Evolutionary conservation across 2,113 vertebrate genomes (phyloP).

Genomic region (Potamarius usumacintae): DNA sequence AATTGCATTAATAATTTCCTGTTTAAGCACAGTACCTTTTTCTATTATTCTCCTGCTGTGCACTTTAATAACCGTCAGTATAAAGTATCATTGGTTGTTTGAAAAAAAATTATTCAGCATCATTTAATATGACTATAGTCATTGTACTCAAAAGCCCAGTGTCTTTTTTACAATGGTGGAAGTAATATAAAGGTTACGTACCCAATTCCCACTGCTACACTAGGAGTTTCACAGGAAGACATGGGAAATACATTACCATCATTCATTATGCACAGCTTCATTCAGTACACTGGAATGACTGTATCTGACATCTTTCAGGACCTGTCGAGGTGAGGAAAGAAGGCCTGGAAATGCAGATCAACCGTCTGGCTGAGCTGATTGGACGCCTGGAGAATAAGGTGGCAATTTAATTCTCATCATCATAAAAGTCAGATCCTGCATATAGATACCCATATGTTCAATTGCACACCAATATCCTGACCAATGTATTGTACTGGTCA

Average conservation of each 20-base stretch:
- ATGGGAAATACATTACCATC: neutral
- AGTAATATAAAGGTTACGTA: constrained; percentile 15
- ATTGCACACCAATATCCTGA: neutral
- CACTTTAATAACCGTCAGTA: neutral
- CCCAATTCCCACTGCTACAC: neutral
- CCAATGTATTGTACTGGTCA: neutral
- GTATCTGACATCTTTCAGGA: constrained; percentile 61
- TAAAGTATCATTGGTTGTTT: neutral
- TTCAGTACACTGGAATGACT: neutral
- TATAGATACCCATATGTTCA: neutral
- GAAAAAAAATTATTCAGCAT: neutral
- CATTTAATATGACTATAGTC: neutral
- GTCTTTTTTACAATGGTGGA: neutral
- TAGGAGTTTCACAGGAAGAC: constrained; percentile 16
- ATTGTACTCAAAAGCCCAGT: neutral
- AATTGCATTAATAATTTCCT: constrained; percentile 35
- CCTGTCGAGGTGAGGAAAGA: constrained; percentile 82
- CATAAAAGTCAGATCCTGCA: constrained; percentile 12
- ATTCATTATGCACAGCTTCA: neutral
- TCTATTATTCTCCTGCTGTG: neutral
- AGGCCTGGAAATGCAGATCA: constrained; percentile 88
- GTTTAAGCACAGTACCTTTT: constrained; percentile 23
- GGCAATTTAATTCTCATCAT: constrained; percentile 14
- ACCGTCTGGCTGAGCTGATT: constrained; percentile 89
- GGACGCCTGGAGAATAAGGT: constrained; percentile 95